These are phyloP conservation scores for Rhopalosiphum padi DNA, from an alignment of 1,140 invertebrate genomes.

Conservation along the genomic window DNA sequence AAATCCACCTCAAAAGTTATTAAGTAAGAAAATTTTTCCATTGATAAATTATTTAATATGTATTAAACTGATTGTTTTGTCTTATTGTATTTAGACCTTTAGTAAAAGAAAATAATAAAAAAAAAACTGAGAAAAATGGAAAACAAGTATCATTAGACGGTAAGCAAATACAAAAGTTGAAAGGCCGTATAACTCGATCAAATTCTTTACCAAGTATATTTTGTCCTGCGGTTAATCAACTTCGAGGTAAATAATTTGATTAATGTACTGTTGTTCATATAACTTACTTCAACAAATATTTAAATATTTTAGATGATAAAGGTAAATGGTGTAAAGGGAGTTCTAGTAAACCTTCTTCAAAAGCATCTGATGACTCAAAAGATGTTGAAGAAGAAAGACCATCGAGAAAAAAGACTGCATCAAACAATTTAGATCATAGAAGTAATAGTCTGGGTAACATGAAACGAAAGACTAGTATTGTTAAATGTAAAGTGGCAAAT, in stretches of 20 bases:
- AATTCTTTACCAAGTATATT: conserved; percentile 59
- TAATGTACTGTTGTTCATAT: background rate
- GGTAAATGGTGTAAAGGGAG: conserved; percentile 46
- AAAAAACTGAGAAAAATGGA: conserved; percentile 64
- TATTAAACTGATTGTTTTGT: background rate
- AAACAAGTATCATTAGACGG: conserved; percentile 63
- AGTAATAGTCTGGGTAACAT: conserved; percentile 41
- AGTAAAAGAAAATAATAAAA: conserved; percentile 47
- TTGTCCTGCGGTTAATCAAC: conserved; percentile 45
- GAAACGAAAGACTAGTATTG: conserved; percentile 12
- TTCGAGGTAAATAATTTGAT: conserved; percentile 38
- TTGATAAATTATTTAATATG: background rate
- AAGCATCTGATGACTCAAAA: conserved; percentile 46
- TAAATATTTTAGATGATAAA: conserved; percentile 35
- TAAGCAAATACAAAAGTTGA: conserved; percentile 61
- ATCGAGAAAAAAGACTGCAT: conserved; percentile 56
- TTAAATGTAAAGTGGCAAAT: conserved; percentile 48
- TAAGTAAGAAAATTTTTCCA: conserved; percentile 24
- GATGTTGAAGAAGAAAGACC: conserved; percentile 47
- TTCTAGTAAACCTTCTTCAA: conserved; percentile 40
- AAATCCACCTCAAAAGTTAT: conserved; percentile 5
- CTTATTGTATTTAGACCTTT: conserved; percentile 36
- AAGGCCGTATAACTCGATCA: conserved; percentile 59
- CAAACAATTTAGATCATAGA: conserved; percentile 21
- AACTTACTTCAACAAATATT: background rate